Percentiles rank a stretch among this genome's conserved stretches.
Evolutionary conservation across 2,113 vertebrate species (phyloP).

Genomic region (Chamaetylas fuelleborni): DNA sequence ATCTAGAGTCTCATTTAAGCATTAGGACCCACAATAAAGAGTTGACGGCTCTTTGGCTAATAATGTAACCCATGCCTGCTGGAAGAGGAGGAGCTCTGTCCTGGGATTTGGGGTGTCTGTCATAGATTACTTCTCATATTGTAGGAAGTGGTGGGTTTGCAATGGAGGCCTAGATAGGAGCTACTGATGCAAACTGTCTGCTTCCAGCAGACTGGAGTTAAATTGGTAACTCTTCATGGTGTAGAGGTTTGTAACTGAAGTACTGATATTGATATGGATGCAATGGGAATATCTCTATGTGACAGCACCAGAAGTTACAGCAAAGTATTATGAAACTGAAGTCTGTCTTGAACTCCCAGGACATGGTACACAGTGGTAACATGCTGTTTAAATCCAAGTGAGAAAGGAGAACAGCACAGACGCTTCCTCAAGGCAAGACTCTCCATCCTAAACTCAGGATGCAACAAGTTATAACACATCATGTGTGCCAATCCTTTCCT

Average conservation of each 20-base stretch:
- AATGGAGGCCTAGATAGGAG: not conserved
- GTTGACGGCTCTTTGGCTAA: not conserved
- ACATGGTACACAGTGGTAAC: not conserved
- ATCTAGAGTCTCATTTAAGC: not conserved
- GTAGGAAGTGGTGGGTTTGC: not conserved
- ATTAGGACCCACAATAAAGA: not conserved
- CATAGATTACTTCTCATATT: not conserved
- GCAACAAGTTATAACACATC: not conserved
- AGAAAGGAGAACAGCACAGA: not conserved
- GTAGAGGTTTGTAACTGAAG: not conserved
- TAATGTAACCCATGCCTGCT: not conserved
- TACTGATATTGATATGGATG: not conserved
- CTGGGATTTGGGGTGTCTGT: not conserved
- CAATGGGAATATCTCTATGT: not conserved
- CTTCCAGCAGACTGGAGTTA: not conserved
- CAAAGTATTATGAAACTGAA: not conserved
- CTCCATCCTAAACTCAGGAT: not conserved
- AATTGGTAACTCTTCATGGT: not conserved
- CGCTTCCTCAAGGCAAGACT: not conserved
- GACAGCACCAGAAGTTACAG: not conserved
- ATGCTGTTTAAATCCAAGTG: not conserved
- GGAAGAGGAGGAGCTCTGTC: not conserved
- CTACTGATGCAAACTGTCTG: not conserved
- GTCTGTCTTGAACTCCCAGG: not conserved
- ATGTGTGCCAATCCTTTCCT: not conserved